phyloP scores from a whole-genome alignment of 2,888 invertebrate genomes.

The Drosophila parthenogenetica region DNA sequence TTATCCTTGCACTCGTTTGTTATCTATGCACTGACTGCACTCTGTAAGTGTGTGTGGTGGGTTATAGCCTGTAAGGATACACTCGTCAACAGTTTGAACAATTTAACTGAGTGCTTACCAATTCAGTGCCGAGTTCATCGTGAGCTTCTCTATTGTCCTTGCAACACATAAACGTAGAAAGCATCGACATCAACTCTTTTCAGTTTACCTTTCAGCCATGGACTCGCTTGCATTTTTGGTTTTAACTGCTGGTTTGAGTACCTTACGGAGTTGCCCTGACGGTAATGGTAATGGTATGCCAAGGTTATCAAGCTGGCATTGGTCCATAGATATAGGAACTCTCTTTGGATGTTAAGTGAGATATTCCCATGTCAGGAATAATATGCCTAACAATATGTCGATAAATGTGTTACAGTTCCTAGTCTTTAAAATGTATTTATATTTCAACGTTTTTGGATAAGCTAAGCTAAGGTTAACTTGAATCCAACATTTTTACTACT shows the following conservation, averaged over 20 bases:
- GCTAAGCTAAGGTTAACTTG: too few relatives aligned
- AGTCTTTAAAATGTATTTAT: neutral
- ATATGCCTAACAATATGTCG: too few relatives aligned
- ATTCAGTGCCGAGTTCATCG: conserved; percentile 21
- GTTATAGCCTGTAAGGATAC: conserved; percentile 19
- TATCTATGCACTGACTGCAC: conserved; percentile 66
- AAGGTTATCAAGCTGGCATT: conserved; percentile 2
- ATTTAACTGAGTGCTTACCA: conserved; percentile 73
- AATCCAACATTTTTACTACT: too few relatives aligned
- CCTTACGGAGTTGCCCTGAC: conserved; percentile 17
- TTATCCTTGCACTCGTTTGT: conserved; percentile 76
- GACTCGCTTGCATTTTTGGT: conserved; percentile 17
- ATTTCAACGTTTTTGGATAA: too few relatives aligned
- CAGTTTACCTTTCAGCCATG: conserved; percentile 29
- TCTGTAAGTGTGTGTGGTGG: conserved; percentile 15
- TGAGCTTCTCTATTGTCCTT: conserved; percentile 70
- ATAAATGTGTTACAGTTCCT: neutral
- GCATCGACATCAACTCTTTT: conserved; percentile 57
- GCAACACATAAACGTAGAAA: conserved; percentile 28
- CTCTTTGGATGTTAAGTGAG: conserved; percentile 13
- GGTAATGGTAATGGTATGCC: conserved; percentile 39
- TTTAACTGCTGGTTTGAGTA: conserved; percentile 22
- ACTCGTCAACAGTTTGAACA: conserved; percentile 62
- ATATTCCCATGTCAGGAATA: conserved; percentile 3
- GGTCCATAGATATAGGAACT: conserved; percentile 49